phyloP scores from a whole-genome alignment of 1,140 invertebrate genomes.

The Drusus annulatus region DNA sequence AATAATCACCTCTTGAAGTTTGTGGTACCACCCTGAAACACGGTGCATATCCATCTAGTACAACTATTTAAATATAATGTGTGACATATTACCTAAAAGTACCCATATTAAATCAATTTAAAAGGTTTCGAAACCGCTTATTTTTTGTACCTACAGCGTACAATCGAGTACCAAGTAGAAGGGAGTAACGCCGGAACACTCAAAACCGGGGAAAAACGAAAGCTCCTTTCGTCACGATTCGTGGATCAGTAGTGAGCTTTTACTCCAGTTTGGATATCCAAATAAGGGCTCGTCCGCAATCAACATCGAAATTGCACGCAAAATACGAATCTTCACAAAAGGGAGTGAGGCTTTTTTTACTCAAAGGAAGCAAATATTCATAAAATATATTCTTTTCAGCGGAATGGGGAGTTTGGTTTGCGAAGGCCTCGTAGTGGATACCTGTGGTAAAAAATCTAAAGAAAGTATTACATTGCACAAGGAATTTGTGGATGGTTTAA shows the following conservation, averaged over 20 bases:
- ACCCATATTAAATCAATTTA: too few relatives aligned
- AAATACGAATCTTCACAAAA: neutral
- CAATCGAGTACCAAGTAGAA: neutral
- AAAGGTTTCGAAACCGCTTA: too few relatives aligned
- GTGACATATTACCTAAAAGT: too few relatives aligned
- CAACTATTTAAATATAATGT: too few relatives aligned
- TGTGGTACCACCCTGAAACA: too few relatives aligned
- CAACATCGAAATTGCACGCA: neutral
- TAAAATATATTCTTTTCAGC: neutral
- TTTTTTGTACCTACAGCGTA: too few relatives aligned
- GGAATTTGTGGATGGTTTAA: too few relatives aligned
- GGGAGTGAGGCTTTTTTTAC: neutral
- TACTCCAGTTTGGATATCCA: conserved; percentile 4
- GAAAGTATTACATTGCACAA: too few relatives aligned
- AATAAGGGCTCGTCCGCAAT: conserved; percentile 6
- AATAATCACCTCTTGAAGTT: too few relatives aligned
- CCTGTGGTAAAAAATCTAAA: too few relatives aligned
- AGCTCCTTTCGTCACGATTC: conserved; percentile 23
- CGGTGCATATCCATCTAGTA: too few relatives aligned
- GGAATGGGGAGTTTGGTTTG: neutral
- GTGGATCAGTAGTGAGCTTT: conserved; percentile 18
- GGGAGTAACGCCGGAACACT: neutral
- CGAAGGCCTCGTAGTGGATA: neutral
- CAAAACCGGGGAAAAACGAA: neutral
- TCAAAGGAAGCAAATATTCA: too few relatives aligned